Conservation (phyloP, 2,797 vertebrate species). For the Oreochromis grahami region DNA sequence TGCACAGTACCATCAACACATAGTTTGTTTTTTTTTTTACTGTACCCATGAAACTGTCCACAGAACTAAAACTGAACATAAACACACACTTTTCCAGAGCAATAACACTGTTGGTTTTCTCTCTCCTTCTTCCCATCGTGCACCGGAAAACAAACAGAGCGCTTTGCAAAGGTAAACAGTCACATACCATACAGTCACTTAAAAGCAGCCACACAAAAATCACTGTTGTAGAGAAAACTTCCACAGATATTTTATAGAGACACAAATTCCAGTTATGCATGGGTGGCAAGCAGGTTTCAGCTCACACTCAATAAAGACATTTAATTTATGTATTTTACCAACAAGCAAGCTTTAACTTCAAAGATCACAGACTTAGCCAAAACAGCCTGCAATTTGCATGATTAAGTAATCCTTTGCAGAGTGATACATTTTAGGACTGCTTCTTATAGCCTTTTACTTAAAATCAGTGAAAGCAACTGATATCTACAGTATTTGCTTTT, state of each 20-base stretch:
- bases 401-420: neutral
- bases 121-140: neutral
- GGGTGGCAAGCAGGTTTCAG: neutral
- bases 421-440: neutral
- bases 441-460: neutral
- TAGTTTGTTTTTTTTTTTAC: neutral
- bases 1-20: neutral
- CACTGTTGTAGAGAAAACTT: neutral
- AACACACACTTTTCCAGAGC: neutral
- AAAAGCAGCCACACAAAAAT: neutral
- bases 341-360: neutral
- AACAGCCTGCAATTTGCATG: neutral
- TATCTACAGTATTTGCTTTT: neutral
- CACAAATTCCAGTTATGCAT: neutral
- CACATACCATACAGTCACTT: neutral
- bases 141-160: neutral
- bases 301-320: neutral
- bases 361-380: neutral
- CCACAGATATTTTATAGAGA: neutral
- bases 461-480: neutral
- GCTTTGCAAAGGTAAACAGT: slow-evolving; percentile 14
- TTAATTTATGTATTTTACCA: neutral
- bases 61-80: neutral
- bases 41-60: neutral
- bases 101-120: neutral